These are phyloP conservation scores for Dendrocincla tyrannina DNA, from an alignment of 2,797 vertebrate species.

Conservation along the genomic window DNA sequence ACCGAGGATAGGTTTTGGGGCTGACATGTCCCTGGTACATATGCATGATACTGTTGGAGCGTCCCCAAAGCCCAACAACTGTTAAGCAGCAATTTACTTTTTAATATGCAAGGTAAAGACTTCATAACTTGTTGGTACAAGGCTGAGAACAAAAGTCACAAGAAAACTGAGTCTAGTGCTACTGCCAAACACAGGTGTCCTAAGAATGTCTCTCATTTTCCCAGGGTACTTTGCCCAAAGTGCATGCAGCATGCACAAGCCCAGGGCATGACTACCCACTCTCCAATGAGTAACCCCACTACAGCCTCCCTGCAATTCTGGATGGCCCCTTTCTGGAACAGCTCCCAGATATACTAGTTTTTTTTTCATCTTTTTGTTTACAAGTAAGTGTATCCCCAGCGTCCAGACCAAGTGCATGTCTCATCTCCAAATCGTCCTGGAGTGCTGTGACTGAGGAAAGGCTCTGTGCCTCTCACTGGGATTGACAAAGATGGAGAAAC, in stretches of 20 bases:
- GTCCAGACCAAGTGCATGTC: background rate
- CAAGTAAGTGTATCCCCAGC: background rate
- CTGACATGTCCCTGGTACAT: fast-evolving
- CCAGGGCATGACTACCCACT: background rate
- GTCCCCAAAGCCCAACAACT: background rate
- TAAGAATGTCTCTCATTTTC: background rate
- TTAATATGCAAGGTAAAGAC: background rate
- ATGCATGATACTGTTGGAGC: fast-evolving
- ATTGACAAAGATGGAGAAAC: background rate
- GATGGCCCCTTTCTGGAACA: background rate
- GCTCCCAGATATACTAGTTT: background rate
- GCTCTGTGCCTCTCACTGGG: background rate
- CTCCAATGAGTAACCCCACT: fast-evolving
- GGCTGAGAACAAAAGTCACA: background rate
- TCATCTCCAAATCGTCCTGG: background rate
- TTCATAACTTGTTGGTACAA: background rate
- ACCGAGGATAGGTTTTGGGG: background rate
- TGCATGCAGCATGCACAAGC: fast-evolving
- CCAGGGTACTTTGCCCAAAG: background rate
- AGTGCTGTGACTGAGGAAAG: background rate
- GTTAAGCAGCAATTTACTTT: background rate
- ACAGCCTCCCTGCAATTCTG: background rate
- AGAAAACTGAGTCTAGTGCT: background rate
- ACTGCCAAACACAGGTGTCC: background rate
- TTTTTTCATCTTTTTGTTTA: background rate